These are phyloP conservation scores for Adelphocoris suturalis DNA, from an alignment of 2,888 invertebrate genomes.

Conservation along the genomic window DNA sequence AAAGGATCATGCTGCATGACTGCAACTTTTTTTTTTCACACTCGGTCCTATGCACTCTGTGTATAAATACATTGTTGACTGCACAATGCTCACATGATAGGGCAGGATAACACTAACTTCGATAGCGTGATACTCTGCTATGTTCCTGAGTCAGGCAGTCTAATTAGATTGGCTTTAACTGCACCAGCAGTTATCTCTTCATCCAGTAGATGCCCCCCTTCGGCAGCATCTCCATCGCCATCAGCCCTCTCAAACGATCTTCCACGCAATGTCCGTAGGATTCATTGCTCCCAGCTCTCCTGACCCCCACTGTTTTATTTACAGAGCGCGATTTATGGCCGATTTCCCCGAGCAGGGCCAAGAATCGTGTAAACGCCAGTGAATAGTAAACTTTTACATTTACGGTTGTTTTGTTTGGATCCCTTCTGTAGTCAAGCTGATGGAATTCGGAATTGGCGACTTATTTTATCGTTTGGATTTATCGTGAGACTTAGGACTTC, in stretches of 20 bases:
- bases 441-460: neutral
- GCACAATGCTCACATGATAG: neutral
- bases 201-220: neutral
- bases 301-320: conserved; percentile 52
- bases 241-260: neutral
- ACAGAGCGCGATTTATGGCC: conserved; percentile 32
- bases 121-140: conserved; percentile 37
- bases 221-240: neutral
- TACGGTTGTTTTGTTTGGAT: neutral
- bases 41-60: too few species aligned
- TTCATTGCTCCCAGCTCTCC: neutral
- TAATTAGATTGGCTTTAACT: conserved; percentile 57
- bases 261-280: conserved; percentile 53
- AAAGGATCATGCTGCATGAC: too few species aligned
- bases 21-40: too few species aligned
- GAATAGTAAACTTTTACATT: conserved; percentile 31
- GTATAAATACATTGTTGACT: neutral
- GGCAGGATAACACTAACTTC: conserved; percentile 13
- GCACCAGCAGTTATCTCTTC: conserved; percentile 3
- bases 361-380: conserved; percentile 2
- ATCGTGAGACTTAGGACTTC: neutral
- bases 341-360: conserved; percentile 12
- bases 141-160: conserved; percentile 48
- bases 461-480: conserved; percentile 13
- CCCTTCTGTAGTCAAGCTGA: neutral